Conservation (phyloP, 2,113 vertebrate species). For the Solenodon paradoxus region DNA sequence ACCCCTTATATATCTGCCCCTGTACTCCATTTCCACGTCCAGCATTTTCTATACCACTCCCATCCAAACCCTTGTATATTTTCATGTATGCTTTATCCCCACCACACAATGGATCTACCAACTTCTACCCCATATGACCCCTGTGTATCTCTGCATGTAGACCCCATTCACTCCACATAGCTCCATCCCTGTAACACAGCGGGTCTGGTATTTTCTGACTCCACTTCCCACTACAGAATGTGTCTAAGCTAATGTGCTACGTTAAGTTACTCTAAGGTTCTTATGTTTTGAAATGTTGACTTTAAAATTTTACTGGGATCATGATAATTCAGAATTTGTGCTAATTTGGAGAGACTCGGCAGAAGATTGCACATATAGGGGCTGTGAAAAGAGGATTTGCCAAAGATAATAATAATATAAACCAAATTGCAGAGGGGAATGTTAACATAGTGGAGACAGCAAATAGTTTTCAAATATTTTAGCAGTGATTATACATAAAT, state of each 20-base stretch:
- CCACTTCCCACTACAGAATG: not conserved
- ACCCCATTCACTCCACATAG: not conserved
- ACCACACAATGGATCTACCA: not conserved
- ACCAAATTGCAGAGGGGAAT: not conserved
- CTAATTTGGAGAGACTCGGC: not conserved
- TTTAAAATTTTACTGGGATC: conserved; percentile 22
- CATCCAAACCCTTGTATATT: not conserved
- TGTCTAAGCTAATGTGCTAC: not conserved
- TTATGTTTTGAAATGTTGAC: not conserved
- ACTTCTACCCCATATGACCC: too few relatives aligned
- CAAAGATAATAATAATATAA: conserved; percentile 33
- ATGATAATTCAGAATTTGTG: not conserved
- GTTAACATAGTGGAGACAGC: conserved; percentile 35
- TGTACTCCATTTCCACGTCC: not conserved
- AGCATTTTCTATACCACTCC: not conserved
- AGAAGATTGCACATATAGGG: not conserved
- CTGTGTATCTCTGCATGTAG: fast-evolving
- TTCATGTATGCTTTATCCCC: not conserved
- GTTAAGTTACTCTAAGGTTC: not conserved
- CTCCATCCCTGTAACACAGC: not conserved
- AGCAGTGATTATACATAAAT: conserved; percentile 25
- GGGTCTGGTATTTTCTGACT: not conserved
- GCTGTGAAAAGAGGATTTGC: not conserved
- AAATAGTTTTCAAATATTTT: conserved; percentile 57
- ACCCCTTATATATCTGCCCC: not conserved